Conservation (phyloP, 2,113 vertebrate genomes). For the Callorhinus ursinus region DNA sequence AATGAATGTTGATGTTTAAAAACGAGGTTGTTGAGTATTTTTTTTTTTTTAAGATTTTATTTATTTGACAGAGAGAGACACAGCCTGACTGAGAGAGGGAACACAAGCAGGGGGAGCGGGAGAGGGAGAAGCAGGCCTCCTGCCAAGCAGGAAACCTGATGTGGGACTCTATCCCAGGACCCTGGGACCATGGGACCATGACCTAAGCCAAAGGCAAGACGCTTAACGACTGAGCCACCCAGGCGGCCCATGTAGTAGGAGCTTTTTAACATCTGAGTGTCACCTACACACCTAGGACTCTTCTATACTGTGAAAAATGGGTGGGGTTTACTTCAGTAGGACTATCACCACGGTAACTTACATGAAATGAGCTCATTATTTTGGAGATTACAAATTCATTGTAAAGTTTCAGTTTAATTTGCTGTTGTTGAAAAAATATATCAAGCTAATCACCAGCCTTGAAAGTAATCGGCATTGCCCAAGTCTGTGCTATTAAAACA, state of each 20-base stretch:
- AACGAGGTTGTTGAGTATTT: neutral
- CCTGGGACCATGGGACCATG: no score
- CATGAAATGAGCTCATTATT: neutral
- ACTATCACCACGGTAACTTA: neutral
- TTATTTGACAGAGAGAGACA: no score
- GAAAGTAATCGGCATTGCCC: neutral
- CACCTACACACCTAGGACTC: neutral
- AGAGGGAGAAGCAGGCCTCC: no score
- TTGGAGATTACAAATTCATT: neutral
- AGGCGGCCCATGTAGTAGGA: neutral
- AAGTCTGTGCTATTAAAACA: neutral
- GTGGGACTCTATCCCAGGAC: no score
- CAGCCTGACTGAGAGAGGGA: no score
- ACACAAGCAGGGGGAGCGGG: no score
- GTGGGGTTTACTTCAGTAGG: neutral
- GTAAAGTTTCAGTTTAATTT: neutral
- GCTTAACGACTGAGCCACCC: no score
- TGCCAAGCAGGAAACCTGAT: no score
- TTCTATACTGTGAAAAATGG: neutral
- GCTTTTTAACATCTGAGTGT: neutral
- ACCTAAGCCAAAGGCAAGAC: no score
- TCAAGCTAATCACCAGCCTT: neutral
- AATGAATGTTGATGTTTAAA: neutral
- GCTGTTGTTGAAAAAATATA: neutral
- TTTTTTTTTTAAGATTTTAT: neutral